Evolutionary conservation across 2,888 invertebrate genomes (phyloP).

Genomic region (Acronicta leporina): DNA sequence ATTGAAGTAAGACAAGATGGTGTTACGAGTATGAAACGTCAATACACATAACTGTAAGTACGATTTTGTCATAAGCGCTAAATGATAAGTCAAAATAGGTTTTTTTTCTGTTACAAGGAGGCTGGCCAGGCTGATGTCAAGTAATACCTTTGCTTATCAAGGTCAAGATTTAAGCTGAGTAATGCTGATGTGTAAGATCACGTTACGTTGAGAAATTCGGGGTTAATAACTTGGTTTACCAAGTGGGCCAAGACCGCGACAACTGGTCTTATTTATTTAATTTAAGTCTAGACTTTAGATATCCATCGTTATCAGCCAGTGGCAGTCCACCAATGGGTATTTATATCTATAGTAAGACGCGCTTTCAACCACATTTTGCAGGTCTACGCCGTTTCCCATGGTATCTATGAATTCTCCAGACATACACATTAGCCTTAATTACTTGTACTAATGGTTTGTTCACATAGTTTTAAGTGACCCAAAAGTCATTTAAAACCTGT

Average conservation of each 20-base stretch:
- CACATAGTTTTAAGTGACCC: too few species aligned
- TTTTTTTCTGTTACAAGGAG: background rate
- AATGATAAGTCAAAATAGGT: slow-evolving; percentile 8
- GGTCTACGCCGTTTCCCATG: too few species aligned
- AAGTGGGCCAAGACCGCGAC: background rate
- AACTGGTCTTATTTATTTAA: background rate
- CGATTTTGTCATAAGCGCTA: slow-evolving; percentile 7
- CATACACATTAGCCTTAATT: too few species aligned
- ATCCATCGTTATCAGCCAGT: background rate
- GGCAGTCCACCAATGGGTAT: too few species aligned
- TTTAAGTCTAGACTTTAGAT: background rate
- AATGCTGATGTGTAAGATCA: background rate
- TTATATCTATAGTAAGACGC: too few species aligned
- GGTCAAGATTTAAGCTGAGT: background rate
- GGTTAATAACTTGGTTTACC: background rate
- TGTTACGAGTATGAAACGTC: slow-evolving; percentile 11
- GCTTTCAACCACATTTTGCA: too few species aligned
- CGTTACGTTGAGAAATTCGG: background rate
- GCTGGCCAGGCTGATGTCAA: background rate
- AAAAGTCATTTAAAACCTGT: too few species aligned
- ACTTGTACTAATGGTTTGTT: too few species aligned
- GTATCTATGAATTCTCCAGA: too few species aligned
- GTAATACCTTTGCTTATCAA: background rate
- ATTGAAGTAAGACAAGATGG: slow-evolving; percentile 5
- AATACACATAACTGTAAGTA: slow-evolving; percentile 3